Percentiles rank a stretch among this genome's conserved stretches.
phyloP scores from a whole-genome alignment of 2,113 vertebrate genomes.

The Myotis lucifugus region DNA sequence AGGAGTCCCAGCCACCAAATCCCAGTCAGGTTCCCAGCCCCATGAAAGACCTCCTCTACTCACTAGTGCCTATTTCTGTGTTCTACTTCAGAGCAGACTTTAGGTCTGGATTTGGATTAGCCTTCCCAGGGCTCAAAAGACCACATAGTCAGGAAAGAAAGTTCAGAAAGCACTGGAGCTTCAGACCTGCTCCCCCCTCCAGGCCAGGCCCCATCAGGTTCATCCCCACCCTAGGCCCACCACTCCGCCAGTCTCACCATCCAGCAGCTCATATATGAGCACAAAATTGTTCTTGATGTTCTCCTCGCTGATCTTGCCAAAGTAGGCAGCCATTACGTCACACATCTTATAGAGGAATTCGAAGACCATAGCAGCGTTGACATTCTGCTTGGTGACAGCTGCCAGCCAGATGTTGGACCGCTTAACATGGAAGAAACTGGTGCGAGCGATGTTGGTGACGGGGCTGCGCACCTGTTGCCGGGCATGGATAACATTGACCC shows the following conservation, averaged over 20 bases:
- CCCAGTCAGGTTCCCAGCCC: background rate
- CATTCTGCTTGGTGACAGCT: constrained; percentile 99
- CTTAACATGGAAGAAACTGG: constrained; percentile 99
- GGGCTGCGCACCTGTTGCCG: constrained; percentile 99
- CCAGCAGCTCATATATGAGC: constrained; percentile 98
- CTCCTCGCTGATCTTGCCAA: constrained; percentile 99
- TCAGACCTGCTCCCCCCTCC: background rate
- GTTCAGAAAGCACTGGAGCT: background rate
- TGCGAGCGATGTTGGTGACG: constrained; percentile 99
- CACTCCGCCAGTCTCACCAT: constrained; percentile 86
- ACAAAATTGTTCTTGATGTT: constrained; percentile 99
- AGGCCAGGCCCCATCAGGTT: background rate
- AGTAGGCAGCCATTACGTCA: constrained; percentile 99
- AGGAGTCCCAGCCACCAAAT: background rate
- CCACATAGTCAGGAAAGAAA: constrained; percentile 13
- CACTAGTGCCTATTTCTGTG: constrained; percentile 10
- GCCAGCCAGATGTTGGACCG: constrained; percentile 99
- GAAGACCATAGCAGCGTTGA: constrained; percentile 99
- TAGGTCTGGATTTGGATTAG: background rate
- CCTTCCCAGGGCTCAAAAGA: constrained; percentile 6
- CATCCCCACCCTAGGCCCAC: background rate
- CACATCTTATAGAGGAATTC: constrained; percentile 99
- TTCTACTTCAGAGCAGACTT: background rate
- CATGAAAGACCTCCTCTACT: background rate
- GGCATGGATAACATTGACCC: constrained; percentile 98